Evolutionary conservation across 2,888 invertebrate genomes (phyloP), one percentile per base, ranked within the genome.

Genomic region (Acanthoscelides obtectus): DNA sequence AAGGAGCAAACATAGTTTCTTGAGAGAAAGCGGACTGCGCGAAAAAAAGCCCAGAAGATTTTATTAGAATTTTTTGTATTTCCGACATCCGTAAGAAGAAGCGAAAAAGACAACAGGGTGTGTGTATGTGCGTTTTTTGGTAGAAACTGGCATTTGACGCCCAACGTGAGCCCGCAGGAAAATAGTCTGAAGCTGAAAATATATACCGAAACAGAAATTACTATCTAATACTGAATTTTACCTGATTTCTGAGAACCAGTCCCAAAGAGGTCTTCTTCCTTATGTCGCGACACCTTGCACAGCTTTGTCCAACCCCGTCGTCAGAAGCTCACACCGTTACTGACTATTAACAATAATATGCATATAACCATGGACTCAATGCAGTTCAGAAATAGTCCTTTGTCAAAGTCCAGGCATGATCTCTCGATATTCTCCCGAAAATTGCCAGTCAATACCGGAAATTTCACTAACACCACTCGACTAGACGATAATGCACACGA

Each of bases 271-370:
- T 75, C 74, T n/a, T 74, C 75, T 69, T 74, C 75, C 71, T 74
- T 74, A 12, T 12, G 45, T 12, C 75, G 75, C 72, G 74, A 76
- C 77, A 77, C 77, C 75, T 77, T 77, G 77, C 76, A 77, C 77
- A 76, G 68, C 72, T 74, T 72, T 73, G 45, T 21, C 64, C 64
- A 75, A 76, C 71, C 22, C 71, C 45, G 45, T 12, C 45, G 45
- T 12, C 45, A 45, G 17, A 45, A 69, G 70, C 69, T 71, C 22
- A 67, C 45, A 45, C 45, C 45, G 45, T 45, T 45, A 45, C 1
- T 45, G 45, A 45, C 45, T 12, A 45, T 45, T 12, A 45, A 45
- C 45, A 45, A 45, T 17, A 45, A 45, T 45, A 45, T 45, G 45
- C 45, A 45, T 45, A 45, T 45, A 45, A 45, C 45, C 45, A 45